Evolutionary conservation across 2,888 invertebrate species (phyloP), one percentile per base, ranked within the genome.

Genomic region (Heliconius charithonia): DNA sequence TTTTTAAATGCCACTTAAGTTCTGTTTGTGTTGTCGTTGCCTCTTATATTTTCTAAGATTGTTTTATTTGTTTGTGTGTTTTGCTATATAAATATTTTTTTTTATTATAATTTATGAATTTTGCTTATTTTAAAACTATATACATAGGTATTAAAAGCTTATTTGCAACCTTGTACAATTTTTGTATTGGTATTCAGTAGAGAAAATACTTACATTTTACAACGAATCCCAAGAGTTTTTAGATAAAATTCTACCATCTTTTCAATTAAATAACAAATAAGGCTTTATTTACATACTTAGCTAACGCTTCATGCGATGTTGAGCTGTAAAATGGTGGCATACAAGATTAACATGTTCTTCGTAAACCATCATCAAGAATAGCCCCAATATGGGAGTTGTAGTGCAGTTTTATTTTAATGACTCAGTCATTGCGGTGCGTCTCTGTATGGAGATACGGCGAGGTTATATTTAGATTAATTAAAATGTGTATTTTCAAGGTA

Each of bases 331-430:
- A 22, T 25, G 66, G 73, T 74, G 73, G 78, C 45, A 41, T 16
- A 45, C 51, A 19, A 73, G 67, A 29, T 29, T 45, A 62, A 74
- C 29, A 51, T 6, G 67, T 62, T 66, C 78, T 78, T 74, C 65
- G 73, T 74, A 78, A 78, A 74, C 65, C 70, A 79, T 79, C 80
- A 77, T 80, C 80, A 80, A 74, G 80, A 79, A 76, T 79, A 79
- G 79, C 70, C 79, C 80, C 76, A 77, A 79, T 80, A 80, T 80
- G 80, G 80, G 74, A 77, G 80, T 80, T 80, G 77, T 77, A 80
- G 76, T 79, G 80, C 66, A 76, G 79, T 77, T 80, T 80, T 75
- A 79, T 79, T 80, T 77, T 80, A 80, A 80, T 80, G 73, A 79
- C 80, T 80, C 79, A 80, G 80, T 80, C 76, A 76, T 70, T 77